Evolutionary conservation across 53 echinoderm and acorn worm species (phyloP).

Genomic region (Arbacia lixula): DNA sequence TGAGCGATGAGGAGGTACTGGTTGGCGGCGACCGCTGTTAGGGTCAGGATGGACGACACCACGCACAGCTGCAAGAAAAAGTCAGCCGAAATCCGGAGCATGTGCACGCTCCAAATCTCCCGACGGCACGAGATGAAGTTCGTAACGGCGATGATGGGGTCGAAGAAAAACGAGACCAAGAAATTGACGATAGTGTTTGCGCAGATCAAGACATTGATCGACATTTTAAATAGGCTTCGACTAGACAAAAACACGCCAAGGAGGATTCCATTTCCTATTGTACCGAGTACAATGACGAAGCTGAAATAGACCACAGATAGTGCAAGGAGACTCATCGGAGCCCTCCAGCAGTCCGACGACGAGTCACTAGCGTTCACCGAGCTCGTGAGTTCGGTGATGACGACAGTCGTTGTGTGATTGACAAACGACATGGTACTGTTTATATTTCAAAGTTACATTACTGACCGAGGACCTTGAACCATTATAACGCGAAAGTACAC

Average conservation of each 20-base stretch:
- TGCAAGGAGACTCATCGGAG: not conserved
- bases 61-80: conserved; percentile 30
- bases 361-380: no score
- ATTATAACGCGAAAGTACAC: no score
- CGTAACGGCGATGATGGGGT: not conserved
- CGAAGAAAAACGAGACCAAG: conserved; percentile 11
- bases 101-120: not conserved
- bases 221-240: conserved; percentile 13
- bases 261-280: conserved; percentile 32
- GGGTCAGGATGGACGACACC: conserved; percentile 62
- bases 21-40: conserved; percentile 69
- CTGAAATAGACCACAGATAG: conserved; percentile 10
- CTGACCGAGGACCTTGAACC: no score
- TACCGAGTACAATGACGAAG: conserved; percentile 18
- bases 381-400: no score
- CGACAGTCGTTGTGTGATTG: no score
- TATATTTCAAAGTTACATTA: no score
- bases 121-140: conserved; percentile 4
- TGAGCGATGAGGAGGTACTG: conserved; percentile 69
- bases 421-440: no score
- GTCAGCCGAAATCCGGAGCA: not conserved
- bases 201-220: conserved; percentile 44
- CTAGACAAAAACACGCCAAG: conserved; percentile 1
- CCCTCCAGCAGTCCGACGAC: no score
- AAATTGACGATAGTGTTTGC: conserved; percentile 25